Base-by-base conservation (phyloP, 2,113 vertebrate genomes). In the Perccottus glenii region DNA sequence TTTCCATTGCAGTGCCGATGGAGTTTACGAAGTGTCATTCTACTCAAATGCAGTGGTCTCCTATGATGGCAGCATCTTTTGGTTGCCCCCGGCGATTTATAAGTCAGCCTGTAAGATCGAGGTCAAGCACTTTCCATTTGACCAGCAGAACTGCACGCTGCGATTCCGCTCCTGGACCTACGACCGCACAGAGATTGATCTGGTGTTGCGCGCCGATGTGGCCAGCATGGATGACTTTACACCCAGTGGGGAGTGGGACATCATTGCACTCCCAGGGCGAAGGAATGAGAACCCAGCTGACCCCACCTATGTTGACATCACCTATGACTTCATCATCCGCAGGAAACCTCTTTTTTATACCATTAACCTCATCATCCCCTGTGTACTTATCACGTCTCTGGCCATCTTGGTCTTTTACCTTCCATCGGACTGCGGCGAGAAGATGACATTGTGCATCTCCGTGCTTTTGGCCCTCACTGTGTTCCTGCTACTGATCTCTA, bases 111-210 rank as follows among this genome's bases (percentile, higher is more conserved):
- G 97, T 88, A 98, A 96, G 88, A 98, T 98, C 0, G 96, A 98
- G 81, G 96, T 98, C 38, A 98, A 97, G 83, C 96, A 98, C 72
- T 98, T 98, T 85, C 96, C 96, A 5, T 98, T 98, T 0, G 96
- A 98, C 92, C 96, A 98, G 92, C 96, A 98, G 91, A 98, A 98
- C 88, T 98, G 96, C 91, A 98, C 96, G 6, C 92, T 98, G 82
- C 94, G 94, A 73, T 98, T 98, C 85, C 96, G 96, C n/a, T 98
- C 96, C 1, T 98, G 96, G 96, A 98, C 96, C 9, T 98, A 98
- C 0, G 96, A 98, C 89, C 95, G 94, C 71, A 96, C 95, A 0
- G 96, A 98, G 88, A 95, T 98, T 0, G 96, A 98, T 78, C 85
- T 98, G 71, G 96, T 98, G 60, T 90, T 98, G 61, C 95, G 95